Percentiles rank a stretch among this genome's conserved stretches.
Conservation (phyloP, 2,113 vertebrate species). For the Corythaixoides concolor region DNA sequence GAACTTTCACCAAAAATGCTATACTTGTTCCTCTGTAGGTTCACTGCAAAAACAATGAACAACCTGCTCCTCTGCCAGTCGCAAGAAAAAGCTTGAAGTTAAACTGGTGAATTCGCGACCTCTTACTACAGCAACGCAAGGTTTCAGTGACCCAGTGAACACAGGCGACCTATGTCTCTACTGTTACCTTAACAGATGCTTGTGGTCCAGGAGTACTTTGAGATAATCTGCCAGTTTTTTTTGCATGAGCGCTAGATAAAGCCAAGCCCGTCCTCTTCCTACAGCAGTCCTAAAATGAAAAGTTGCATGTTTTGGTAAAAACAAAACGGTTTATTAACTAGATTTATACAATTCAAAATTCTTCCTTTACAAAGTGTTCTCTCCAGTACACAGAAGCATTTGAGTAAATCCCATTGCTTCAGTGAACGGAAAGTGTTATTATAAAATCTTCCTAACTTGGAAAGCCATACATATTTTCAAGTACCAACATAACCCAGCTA, state of each 20-base stretch:
- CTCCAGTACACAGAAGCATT: background rate
- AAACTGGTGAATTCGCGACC: background rate
- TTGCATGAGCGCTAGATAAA: conserved; percentile 97
- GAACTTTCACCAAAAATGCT: background rate
- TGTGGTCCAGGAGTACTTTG: conserved; percentile 90
- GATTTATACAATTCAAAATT: background rate
- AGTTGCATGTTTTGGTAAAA: background rate
- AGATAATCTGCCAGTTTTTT: conserved; percentile 97
- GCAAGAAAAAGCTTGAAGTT: background rate
- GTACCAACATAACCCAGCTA: background rate
- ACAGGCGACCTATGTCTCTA: fast-evolving
- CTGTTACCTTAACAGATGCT: conserved; percentile 87
- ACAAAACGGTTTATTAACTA: background rate
- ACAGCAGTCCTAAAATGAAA: conserved; percentile 85
- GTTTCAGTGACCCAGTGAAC: background rate
- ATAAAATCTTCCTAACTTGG: background rate
- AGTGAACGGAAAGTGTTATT: background rate
- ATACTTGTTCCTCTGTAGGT: background rate
- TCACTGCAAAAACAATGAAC: background rate
- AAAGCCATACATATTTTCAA: background rate
- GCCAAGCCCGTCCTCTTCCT: conserved; percentile 93
- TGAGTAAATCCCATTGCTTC: background rate
- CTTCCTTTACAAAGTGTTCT: background rate
- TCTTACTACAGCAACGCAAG: background rate
- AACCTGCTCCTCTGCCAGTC: background rate